phyloP scores from a whole-genome alignment of 2,888 invertebrate species.

The Andricus quercusramuli region DNA sequence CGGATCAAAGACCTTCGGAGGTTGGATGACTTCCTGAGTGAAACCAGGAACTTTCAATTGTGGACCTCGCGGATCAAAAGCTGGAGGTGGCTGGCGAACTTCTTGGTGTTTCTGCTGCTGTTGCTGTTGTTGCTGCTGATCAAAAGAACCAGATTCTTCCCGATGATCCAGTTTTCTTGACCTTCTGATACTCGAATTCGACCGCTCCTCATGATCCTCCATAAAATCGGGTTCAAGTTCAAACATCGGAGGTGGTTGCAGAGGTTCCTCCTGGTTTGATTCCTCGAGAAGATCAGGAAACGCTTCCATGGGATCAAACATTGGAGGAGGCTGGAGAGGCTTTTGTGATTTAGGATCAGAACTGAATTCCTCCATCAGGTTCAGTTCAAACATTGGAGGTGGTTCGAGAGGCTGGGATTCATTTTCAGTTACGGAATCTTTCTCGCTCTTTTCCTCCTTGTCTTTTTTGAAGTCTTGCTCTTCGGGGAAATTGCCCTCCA shows the following conservation, averaged over 20 bases:
- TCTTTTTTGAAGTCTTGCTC: neutral
- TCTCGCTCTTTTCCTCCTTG: neutral
- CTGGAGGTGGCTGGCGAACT: constrained; percentile 48
- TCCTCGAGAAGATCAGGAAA: constrained; percentile 11
- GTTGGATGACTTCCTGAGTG: constrained; percentile 53
- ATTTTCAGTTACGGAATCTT: constrained; percentile 8
- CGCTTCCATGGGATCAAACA: constrained; percentile 23
- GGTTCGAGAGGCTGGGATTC: constrained; percentile 45
- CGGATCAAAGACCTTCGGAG: constrained; percentile 63
- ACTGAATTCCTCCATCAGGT: constrained; percentile 42
- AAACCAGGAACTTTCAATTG: too few species aligned
- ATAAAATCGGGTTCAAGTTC: constrained; percentile 7
- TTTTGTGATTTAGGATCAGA: neutral
- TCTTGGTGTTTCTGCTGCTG: neutral
- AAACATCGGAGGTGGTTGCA: constrained; percentile 19
- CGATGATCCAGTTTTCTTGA: constrained; percentile 9
- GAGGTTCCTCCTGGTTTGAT: neutral
- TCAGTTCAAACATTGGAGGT: constrained; percentile 43
- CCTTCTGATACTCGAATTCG: constrained; percentile 7
- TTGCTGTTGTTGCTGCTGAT: too few species aligned
- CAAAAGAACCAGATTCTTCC: neutral
- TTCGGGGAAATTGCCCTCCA: constrained; percentile 30
- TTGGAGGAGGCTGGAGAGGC: constrained; percentile 19
- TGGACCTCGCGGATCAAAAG: constrained; percentile 57
- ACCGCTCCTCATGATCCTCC: neutral